phyloP scores from a whole-genome alignment of 2,888 invertebrate species.

The Sclerodermus sp. region DNA sequence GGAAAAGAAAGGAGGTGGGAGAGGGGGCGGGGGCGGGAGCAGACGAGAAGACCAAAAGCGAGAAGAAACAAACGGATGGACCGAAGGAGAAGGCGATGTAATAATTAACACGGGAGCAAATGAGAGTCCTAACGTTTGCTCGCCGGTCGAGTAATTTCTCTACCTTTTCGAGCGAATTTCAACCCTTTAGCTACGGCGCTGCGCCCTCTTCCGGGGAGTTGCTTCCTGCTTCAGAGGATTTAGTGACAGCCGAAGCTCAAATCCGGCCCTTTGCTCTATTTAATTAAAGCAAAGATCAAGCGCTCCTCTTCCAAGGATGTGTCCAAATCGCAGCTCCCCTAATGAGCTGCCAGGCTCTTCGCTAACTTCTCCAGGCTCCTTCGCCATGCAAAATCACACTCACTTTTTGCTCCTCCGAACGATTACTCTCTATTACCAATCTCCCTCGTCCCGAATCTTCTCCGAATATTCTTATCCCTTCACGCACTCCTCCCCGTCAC shows the following conservation, averaged over 20 bases:
- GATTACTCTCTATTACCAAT: too few species aligned
- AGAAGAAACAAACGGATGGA: background rate
- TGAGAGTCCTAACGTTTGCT: conserved; percentile 6
- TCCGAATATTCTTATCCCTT: too few species aligned
- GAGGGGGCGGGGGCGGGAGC: background rate
- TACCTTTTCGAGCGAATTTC: too few species aligned
- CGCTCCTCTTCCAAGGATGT: conserved; percentile 6
- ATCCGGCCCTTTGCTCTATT: conserved; percentile 18
- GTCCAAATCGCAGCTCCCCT: conserved; percentile 16
- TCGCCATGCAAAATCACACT: too few species aligned
- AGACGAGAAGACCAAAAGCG: background rate
- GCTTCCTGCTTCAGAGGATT: background rate
- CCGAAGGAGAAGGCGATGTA: conserved; percentile 1
- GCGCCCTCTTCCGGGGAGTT: too few species aligned
- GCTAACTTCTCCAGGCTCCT: background rate
- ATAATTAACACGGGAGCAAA: conserved; percentile 5
- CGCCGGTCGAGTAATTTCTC: background rate
- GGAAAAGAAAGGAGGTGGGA: background rate
- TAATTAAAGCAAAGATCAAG: conserved; percentile 28
- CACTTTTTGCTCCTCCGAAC: too few species aligned
- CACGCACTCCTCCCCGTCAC: too few species aligned
- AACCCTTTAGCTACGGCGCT: too few species aligned
- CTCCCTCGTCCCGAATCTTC: too few species aligned
- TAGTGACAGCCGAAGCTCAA: conserved; percentile 12
- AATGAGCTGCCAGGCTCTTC: conserved; percentile 16